These are phyloP conservation scores for Eudemis profundana DNA, from an alignment of 2,888 invertebrate species.

Conservation along the genomic window DNA sequence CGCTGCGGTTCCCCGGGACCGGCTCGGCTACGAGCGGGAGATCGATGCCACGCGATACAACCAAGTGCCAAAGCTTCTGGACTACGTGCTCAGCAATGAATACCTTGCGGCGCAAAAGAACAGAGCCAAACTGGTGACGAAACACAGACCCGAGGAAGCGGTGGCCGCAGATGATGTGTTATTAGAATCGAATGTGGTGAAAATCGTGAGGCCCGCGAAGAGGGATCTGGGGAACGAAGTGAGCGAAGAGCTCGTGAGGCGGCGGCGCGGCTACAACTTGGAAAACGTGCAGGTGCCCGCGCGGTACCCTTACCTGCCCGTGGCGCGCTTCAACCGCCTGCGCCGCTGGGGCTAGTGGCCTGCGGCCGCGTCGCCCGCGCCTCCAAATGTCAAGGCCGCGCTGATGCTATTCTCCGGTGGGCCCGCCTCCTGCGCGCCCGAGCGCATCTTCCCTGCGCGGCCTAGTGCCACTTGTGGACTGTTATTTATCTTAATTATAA, in stretches of 20 bases:
- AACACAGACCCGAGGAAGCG: conserved; percentile 68
- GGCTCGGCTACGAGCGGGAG: conserved; percentile 77
- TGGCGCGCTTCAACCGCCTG: conserved; percentile 74
- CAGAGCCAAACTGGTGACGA: conserved; percentile 76
- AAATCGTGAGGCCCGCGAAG: conserved; percentile 68
- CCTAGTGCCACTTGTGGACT: conserved; percentile 59
- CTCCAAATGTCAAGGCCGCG: conserved; percentile 79
- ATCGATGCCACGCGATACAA: conserved; percentile 71
- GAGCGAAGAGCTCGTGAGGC: conserved; percentile 66
- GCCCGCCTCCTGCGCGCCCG: conserved; percentile 52
- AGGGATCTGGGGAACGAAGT: conserved; percentile 56
- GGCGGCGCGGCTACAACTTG: conserved; percentile 79
- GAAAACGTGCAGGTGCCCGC: conserved; percentile 82
- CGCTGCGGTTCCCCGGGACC: conserved; percentile 60
- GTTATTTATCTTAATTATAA: conserved; percentile 65
- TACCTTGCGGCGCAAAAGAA: conserved; percentile 70
- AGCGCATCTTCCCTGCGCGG: conserved; percentile 58
- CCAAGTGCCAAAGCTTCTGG: conserved; percentile 69
- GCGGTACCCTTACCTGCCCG: conserved; percentile 78
- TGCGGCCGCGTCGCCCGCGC: conserved; percentile 53
- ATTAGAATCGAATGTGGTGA: conserved; percentile 76
- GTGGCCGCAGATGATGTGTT: conserved; percentile 76
- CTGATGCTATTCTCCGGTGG: conserved; percentile 60
- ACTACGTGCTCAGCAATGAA: conserved; percentile 70
- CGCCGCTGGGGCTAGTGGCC: conserved; percentile 80